phyloP scores from a whole-genome alignment of 1,140 invertebrate genomes.

The Ceratosolen fusciceps region DNA sequence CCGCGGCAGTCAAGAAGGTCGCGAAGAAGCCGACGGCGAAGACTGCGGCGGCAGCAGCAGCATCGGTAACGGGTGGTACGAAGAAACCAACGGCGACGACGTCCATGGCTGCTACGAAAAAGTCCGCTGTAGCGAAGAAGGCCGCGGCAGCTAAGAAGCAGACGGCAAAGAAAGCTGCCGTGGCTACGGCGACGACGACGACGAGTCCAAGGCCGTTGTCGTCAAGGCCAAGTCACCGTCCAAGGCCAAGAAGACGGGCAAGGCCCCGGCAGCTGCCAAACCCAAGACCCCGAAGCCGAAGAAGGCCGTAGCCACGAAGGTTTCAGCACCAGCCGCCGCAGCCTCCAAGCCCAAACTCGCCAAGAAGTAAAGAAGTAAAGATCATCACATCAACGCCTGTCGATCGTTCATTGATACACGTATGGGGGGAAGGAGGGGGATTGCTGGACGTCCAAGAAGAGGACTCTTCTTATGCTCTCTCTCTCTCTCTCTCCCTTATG shows the following conservation, averaged over 20 bases:
- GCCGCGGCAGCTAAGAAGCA: too few species aligned
- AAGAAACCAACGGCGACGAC: conserved; percentile 49
- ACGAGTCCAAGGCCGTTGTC: neutral
- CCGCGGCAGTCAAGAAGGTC: neutral
- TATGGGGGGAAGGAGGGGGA: too few species aligned
- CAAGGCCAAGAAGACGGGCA: conserved; percentile 26
- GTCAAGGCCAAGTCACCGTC: conserved; percentile 37
- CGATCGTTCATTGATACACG: too few species aligned
- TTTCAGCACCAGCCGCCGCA: too few species aligned
- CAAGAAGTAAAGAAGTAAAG: conserved; percentile 39
- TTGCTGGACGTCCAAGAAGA: too few species aligned
- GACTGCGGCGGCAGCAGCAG: conserved; percentile 47
- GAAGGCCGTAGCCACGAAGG: conserved; percentile 12
- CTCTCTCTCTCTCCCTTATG: too few species aligned
- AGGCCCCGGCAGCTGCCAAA: conserved; percentile 1
- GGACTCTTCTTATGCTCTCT: too few species aligned
- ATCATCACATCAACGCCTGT: too few species aligned
- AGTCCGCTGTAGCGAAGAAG: neutral
- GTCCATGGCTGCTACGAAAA: neutral
- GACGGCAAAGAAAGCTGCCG: neutral
- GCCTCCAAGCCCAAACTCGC: conserved; percentile 15
- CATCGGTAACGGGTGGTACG: too few species aligned
- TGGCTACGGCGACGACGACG: neutral
- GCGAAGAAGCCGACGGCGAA: conserved; percentile 45
- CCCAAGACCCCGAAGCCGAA: conserved; percentile 44